Evolutionary conservation across 2,888 invertebrate species (phyloP).

Genomic region (Pegoplata infirma): DNA sequence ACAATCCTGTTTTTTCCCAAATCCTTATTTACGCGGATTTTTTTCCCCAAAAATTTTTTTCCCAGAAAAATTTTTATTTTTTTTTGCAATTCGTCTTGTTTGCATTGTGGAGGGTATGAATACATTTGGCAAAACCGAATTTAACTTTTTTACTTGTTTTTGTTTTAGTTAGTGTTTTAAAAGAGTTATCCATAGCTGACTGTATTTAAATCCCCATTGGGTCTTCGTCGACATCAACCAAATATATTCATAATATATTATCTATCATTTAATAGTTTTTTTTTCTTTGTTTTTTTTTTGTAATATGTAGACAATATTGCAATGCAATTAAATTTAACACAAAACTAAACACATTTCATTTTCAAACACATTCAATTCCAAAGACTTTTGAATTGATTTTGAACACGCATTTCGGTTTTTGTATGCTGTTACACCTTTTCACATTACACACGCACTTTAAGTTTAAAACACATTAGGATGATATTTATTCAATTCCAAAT

Average conservation of each 20-base stretch:
- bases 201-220: neutral
- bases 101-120: no score
- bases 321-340: constrained; percentile 40
- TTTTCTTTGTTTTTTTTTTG: neutral
- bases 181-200: no score
- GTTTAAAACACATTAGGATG: neutral
- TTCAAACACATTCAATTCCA: constrained; percentile 14
- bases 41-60: no score
- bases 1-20: no score
- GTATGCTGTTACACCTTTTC: no score
- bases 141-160: no score
- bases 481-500: no score
- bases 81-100: no score
- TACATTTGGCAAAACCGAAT: no score
- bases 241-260: constrained; percentile 33
- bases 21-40: no score
- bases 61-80: no score
- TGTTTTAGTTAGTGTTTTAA: no score
- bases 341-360: constrained; percentile 33
- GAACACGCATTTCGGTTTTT: constrained; percentile 38
- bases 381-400: constrained; percentile 24
- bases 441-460: constrained; percentile 8
- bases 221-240: neutral
- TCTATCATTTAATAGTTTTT: neutral
- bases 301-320: neutral